These are phyloP conservation scores for Formica selysi DNA, from an alignment of 1,140 invertebrate species.

Conservation along the genomic window DNA sequence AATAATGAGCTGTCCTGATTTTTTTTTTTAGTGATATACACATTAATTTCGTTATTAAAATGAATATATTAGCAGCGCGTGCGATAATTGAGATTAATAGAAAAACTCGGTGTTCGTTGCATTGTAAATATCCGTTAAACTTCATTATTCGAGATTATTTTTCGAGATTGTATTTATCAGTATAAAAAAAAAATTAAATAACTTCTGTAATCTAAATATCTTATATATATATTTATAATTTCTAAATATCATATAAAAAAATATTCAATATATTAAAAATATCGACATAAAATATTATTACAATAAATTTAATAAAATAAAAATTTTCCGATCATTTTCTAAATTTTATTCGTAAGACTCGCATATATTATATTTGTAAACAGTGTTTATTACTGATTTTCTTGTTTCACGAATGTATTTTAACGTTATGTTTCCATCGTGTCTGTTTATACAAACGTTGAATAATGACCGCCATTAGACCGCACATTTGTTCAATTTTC, in stretches of 20 bases:
- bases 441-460: conserved; percentile 18
- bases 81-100: neutral
- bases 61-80: neutral
- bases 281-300: neutral
- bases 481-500: conserved; percentile 49
- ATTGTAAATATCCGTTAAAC: neutral
- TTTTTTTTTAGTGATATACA: neutral
- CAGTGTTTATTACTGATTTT: neutral
- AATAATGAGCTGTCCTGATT: conserved; percentile 37
- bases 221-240: no score
- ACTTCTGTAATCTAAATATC: neutral
- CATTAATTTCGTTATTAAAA: conserved; percentile 19
- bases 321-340: neutral
- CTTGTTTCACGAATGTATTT: neutral
- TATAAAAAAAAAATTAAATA: conserved; percentile 28
- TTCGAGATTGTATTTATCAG: conserved; percentile 1
- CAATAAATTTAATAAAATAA: conserved; percentile 28
- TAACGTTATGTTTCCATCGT: no score
- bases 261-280: conserved; percentile 26
- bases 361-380: conserved; percentile 2
- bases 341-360: conserved; percentile 3
- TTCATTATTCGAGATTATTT: neutral
- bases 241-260: neutral
- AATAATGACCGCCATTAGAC: conserved; percentile 40
- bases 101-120: no score